Conservation (phyloP, 2,888 invertebrate species). For the Heliconius charithonia region DNA sequence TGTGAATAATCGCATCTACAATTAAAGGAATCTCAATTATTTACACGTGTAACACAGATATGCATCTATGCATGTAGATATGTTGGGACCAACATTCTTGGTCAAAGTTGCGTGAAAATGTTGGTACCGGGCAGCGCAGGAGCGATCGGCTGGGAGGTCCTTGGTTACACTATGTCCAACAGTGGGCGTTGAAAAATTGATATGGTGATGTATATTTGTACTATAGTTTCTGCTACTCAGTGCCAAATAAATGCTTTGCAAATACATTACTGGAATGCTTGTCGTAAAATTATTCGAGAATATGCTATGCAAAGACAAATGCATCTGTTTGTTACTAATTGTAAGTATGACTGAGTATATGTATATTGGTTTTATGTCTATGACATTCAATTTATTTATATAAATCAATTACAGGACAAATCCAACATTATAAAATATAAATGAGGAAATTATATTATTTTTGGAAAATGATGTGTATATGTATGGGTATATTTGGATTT, state of each 20-base stretch:
- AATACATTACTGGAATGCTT: neutral
- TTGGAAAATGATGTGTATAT: neutral
- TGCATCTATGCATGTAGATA: neutral
- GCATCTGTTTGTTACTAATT: neutral
- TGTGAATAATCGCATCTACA: conserved; percentile 21
- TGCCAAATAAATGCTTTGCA: conserved; percentile 19
- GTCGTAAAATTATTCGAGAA: neutral
- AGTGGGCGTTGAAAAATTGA: neutral
- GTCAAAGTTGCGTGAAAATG: no score
- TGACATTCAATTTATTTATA: neutral
- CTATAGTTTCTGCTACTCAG: neutral
- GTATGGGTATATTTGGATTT: neutral
- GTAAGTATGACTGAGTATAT: neutral
- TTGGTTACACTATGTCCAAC: neutral
- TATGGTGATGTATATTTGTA: neutral
- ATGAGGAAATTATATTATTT: neutral
- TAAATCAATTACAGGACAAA: neutral
- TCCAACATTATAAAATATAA: neutral
- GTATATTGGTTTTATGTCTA: neutral
- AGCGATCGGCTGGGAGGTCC: neutral
- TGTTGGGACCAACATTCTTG: no score
- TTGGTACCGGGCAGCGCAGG: no score
- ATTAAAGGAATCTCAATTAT: conserved; percentile 28
- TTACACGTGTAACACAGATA: conserved; percentile 30
- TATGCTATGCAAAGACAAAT: neutral